Evolutionary conservation across 2,888 invertebrate genomes (phyloP).

Genomic region (Bugula neritina): DNA sequence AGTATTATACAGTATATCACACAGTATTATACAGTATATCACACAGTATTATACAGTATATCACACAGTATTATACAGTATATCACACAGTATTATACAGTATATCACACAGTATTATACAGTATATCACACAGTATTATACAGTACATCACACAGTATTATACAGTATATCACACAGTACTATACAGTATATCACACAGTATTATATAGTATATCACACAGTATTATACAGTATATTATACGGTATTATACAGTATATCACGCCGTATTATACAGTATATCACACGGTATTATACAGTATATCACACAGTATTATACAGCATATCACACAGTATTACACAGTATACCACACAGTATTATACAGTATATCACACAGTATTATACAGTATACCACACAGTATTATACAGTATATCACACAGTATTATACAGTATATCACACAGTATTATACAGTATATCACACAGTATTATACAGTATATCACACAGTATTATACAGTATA

Average conservation of each 20-base stretch:
- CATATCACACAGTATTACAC: neutral
- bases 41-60: too few relatives aligned
- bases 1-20: slow-evolving; percentile 4
- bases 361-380: neutral
- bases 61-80: slow-evolving; percentile 28
- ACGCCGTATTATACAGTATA: too few relatives aligned
- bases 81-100: too few relatives aligned
- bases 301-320: too few relatives aligned
- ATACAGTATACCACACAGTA: slow-evolving; percentile 29
- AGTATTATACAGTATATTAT: neutral
- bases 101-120: neutral
- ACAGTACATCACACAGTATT: neutral
- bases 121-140: too few relatives aligned
- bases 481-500: neutral
- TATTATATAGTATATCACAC: slow-evolving; percentile 28
- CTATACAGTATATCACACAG: neutral
- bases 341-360: too few relatives aligned
- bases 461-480: slow-evolving; percentile 27
- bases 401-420: neutral
- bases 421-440: slow-evolving; percentile 28
- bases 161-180: slow-evolving; percentile 29
- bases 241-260: slow-evolving; percentile 27
- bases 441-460: slow-evolving; percentile 4
- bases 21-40: slow-evolving; percentile 27
- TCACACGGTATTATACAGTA: slow-evolving; percentile 28